phyloP scores from a whole-genome alignment of 2,797 vertebrate genomes.

The Ataeniobius toweri region DNA sequence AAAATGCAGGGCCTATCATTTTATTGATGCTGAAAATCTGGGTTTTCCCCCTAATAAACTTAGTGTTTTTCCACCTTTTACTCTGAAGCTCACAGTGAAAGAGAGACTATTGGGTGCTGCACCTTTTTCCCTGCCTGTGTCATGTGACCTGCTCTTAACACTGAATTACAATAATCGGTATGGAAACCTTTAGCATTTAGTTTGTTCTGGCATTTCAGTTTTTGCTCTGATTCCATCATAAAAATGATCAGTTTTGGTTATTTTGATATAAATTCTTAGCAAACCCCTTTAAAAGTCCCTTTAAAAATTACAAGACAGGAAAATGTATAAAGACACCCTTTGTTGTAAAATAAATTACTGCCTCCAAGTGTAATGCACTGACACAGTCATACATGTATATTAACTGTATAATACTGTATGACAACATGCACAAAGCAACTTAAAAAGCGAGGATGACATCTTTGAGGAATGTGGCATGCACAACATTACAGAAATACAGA shows the following conservation, averaged over 20 bases:
- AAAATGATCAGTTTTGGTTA: not conserved
- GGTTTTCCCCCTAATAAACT: not conserved
- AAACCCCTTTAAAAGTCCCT: not conserved
- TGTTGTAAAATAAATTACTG: not conserved
- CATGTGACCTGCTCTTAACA: not conserved
- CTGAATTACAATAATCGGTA: not conserved
- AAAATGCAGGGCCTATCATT: not conserved
- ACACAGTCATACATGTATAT: not conserved
- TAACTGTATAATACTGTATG: not conserved
- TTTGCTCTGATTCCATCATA: not conserved
- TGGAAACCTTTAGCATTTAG: too few species aligned
- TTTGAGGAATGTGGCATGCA: constrained; percentile 34
- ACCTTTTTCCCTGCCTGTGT: not conserved
- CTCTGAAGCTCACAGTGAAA: not conserved
- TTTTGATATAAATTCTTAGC: not conserved
- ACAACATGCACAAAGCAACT: constrained; percentile 20
- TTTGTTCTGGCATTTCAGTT: too few species aligned
- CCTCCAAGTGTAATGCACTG: not conserved
- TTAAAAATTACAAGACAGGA: not conserved
- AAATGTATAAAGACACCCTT: not conserved
- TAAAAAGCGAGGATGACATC: constrained; percentile 11
- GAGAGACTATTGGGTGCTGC: not conserved
- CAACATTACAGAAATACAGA: constrained; percentile 1
- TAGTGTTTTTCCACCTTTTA: not conserved
- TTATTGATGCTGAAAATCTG: not conserved